Percentiles rank a stretch among this genome's conserved stretches.
phyloP scores from a whole-genome alignment of 2,113 vertebrate species.

The Aleadryas rufinucha region DNA sequence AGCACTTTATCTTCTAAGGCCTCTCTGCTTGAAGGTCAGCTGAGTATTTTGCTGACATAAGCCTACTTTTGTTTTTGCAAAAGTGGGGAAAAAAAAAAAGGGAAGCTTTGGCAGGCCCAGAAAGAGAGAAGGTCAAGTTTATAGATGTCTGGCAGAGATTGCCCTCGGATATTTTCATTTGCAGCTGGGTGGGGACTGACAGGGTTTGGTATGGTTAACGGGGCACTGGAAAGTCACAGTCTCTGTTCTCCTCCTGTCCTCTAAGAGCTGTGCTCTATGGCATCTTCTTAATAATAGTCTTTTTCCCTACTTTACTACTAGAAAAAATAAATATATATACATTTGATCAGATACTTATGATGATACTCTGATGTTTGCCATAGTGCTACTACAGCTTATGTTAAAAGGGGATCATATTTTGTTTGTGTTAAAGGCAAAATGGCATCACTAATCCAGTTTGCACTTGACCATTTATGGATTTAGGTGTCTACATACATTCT shows the following conservation, averaged over 20 bases:
- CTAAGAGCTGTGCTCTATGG: not conserved
- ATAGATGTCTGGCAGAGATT: not conserved
- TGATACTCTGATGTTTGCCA: not conserved
- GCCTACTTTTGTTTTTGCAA: not conserved
- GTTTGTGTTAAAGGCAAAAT: not conserved
- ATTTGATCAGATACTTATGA: not conserved
- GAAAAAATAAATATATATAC: not conserved
- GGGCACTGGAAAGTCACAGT: not conserved
- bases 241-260: not conserved
- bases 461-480: not conserved
- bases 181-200: not conserved
- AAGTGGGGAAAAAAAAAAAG: rapidly evolving
- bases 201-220: not conserved
- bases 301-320: not conserved
- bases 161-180: not conserved
- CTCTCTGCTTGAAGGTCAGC: not conserved
- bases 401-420: not conserved
- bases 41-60: not conserved
- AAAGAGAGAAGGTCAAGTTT: not conserved
- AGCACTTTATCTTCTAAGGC: not conserved
- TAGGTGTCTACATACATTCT: not conserved
- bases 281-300: not conserved
- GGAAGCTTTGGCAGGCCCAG: not conserved
- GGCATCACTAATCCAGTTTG: not conserved
- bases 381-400: not conserved